Base-by-base conservation (phyloP, 2,888 invertebrate species). In the Clanis bilineata region DNA sequence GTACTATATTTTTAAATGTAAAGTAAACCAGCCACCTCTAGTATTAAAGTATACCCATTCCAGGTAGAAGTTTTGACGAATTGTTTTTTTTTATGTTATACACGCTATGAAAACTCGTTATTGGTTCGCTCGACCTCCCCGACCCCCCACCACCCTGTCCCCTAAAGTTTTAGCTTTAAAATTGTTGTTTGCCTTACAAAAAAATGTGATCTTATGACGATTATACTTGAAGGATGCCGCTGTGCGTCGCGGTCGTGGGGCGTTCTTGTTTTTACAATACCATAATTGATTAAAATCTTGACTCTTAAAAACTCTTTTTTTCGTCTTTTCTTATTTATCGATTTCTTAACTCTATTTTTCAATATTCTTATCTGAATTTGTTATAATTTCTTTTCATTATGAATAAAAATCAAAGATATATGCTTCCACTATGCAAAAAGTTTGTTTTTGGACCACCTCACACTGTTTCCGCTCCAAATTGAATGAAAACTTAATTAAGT, bases 101-200 rank as follows among this genome's bases (percentile, higher is more conserved):
- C 43, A 36, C 58, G 47, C 62, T 45, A 43, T 57, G 57, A 71
- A 71, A 70, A 70, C 81, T 82, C 77, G 82, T 84, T 84, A 84
- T 82, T 80, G 85, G 82, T 88, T 81, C 51, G 72, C 69, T 76
- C 76, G 76, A 78, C 77, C 80, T 77, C 71, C 74, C 77, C 74
- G 68, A 67, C 68, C 73, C 71, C 71, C 76, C 72, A 75, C 70
- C 71, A 67, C 57, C 51, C 67, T 68, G 72, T 69, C 72, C 76
- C 73, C 78, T 79, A 86, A 88, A 88, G 85, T 87, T 88, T 89
- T 90, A 92, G 91, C 91, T 91, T 91, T 91, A 91, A 91, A 83
- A 90, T 90, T 91, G 90, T 92, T 90, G 90, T 92, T 91, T 91
- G 92, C 91, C 92, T 92, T 92, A 90, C 85, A 85, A 84, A 85